phyloP scores from a whole-genome alignment of 2,797 vertebrate genomes.

The Garrulus glandarius region DNA sequence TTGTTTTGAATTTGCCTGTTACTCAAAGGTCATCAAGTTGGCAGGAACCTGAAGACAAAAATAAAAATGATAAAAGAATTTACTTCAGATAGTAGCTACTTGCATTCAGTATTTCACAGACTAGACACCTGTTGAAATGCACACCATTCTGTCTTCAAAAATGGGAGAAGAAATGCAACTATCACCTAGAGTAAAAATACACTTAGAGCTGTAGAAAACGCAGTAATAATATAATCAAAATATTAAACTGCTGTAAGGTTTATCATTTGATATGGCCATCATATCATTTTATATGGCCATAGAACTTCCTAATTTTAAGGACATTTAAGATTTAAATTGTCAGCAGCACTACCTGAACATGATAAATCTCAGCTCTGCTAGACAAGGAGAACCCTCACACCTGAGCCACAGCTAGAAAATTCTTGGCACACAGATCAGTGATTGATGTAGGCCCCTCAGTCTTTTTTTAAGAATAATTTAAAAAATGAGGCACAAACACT shows the following conservation, averaged over 20 bases:
- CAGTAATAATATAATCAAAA: background rate
- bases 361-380: background rate
- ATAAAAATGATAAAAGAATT: background rate
- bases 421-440: background rate
- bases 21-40: slow-evolving; percentile 99
- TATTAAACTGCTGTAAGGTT: background rate
- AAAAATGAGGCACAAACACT: background rate
- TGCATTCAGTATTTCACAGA: background rate
- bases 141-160: background rate
- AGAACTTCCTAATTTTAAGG: background rate
- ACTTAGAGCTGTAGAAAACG: background rate
- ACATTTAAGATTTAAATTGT: background rate
- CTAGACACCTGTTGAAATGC: background rate
- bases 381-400: background rate
- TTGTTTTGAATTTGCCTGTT: slow-evolving; percentile 55
- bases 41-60: slow-evolving; percentile 86
- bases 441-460: background rate
- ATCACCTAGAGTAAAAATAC: background rate
- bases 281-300: fast-evolving
- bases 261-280: background rate
- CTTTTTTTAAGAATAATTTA: background rate
- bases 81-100: background rate
- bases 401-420: background rate
- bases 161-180: background rate
- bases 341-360: background rate